These are phyloP conservation scores for Chamaedrilus cognettii DNA, from an alignment of 2,888 invertebrate species.

Conservation along the genomic window DNA sequence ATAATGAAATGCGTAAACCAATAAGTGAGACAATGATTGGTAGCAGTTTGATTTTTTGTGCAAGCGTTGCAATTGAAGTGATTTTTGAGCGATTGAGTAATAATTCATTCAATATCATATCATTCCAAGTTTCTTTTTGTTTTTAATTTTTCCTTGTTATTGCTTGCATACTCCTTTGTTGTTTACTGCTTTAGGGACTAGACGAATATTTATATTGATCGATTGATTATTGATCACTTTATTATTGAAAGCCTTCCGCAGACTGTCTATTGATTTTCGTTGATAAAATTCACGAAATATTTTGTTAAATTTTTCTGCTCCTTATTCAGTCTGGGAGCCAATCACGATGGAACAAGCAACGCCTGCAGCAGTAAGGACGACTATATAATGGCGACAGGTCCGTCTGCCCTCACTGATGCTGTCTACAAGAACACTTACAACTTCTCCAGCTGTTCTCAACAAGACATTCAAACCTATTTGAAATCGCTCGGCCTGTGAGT, in stretches of 20 bases:
- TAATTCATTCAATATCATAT: too few relatives aligned
- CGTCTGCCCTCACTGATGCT: slow-evolving; percentile 30
- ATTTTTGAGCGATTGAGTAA: too few relatives aligned
- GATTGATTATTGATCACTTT: too few relatives aligned
- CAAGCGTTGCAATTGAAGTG: too few relatives aligned
- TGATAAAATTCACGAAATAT: background rate
- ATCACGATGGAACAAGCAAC: slow-evolving; percentile 40
- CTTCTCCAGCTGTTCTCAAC: slow-evolving; percentile 42
- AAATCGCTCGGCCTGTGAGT: background rate
- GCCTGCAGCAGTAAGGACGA: slow-evolving; percentile 37
- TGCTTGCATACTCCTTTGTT: background rate
- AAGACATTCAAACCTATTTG: slow-evolving; percentile 1
- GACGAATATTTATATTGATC: too few relatives aligned
- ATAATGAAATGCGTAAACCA: too few relatives aligned
- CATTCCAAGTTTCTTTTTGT: too few relatives aligned
- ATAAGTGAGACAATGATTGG: too few relatives aligned
- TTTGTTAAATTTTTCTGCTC: background rate
- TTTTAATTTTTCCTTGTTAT: background rate
- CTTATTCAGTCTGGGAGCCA: slow-evolving; percentile 38
- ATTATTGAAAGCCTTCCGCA: too few relatives aligned
- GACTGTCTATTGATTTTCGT: too few relatives aligned
- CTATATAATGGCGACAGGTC: slow-evolving; percentile 41
- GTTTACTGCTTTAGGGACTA: too few relatives aligned
- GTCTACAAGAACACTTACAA: slow-evolving; percentile 37
- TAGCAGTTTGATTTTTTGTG: too few relatives aligned